These are phyloP conservation scores for Aphyosemion australe DNA, from an alignment of 2,113 vertebrate species.

Conservation along the genomic window DNA sequence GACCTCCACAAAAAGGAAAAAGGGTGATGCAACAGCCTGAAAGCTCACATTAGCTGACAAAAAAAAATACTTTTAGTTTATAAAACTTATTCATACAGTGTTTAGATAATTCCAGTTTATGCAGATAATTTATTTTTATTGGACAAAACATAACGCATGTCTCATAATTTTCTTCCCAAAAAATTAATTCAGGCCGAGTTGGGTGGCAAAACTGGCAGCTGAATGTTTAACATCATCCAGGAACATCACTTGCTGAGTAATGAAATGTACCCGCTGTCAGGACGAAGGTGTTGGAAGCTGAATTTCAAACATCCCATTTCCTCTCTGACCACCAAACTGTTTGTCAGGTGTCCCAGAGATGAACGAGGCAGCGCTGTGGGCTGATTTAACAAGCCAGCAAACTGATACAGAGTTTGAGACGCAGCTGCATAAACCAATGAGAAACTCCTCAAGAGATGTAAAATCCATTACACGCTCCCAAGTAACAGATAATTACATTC, in stretches of 20 bases:
- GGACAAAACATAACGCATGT: background rate
- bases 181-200: background rate
- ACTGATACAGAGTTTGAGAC: background rate
- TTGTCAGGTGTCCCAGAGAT: background rate
- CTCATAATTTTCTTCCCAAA: background rate
- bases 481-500: conserved; percentile 16
- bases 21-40: background rate
- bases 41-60: background rate
- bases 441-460: conserved; percentile 1
- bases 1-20: background rate
- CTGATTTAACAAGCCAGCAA: background rate
- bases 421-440: too few relatives aligned
- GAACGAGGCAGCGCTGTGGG: background rate
- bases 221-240: background rate
- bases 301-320: conserved; percentile 20
- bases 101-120: too few relatives aligned
- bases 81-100: background rate
- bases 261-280: background rate
- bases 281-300: background rate
- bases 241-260: background rate
- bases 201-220: background rate
- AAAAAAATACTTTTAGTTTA: background rate
- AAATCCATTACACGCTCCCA: conserved; percentile 22
- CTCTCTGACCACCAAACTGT: accelerated
- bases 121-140: too few relatives aligned